Evolutionary conservation across 2,113 vertebrate species (phyloP).

Genomic region (Clarias macrocephalus): DNA sequence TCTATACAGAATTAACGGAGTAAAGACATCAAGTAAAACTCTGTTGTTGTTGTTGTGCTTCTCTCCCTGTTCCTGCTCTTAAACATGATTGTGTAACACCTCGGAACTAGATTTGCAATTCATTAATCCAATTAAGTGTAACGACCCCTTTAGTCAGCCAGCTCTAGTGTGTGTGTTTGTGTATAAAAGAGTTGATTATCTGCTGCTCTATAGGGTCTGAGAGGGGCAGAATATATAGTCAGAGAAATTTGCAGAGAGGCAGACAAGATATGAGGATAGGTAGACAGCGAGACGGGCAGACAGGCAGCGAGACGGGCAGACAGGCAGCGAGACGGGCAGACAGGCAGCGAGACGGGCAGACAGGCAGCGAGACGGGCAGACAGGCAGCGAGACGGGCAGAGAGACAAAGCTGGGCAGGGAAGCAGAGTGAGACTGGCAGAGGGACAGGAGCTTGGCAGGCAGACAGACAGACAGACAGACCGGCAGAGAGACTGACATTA

Average conservation of each 20-base stretch:
- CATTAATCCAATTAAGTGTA: neutral
- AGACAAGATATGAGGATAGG: neutral
- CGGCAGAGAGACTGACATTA: neutral
- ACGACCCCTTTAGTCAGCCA: neutral
- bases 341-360: neutral
- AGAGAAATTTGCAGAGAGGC: neutral
- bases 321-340: neutral
- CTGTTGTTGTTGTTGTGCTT: neutral
- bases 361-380: neutral
- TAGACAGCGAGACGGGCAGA: neutral
- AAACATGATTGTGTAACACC: neutral
- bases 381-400: neutral
- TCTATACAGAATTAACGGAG: neutral
- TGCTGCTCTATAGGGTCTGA: neutral
- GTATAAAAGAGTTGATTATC: neutral
- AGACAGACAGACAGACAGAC: neutral
- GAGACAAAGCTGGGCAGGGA: neutral
- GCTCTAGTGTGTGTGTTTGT: neutral
- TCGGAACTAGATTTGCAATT: neutral
- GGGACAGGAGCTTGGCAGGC: neutral
- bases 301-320: neutral
- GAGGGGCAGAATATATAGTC: neutral
- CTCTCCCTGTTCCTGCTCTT: neutral
- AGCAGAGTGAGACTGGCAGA: neutral
- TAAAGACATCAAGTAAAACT: neutral